Evolutionary conservation across 2,797 vertebrate species (phyloP).

Genomic region (Coranthus polyacanthus): DNA sequence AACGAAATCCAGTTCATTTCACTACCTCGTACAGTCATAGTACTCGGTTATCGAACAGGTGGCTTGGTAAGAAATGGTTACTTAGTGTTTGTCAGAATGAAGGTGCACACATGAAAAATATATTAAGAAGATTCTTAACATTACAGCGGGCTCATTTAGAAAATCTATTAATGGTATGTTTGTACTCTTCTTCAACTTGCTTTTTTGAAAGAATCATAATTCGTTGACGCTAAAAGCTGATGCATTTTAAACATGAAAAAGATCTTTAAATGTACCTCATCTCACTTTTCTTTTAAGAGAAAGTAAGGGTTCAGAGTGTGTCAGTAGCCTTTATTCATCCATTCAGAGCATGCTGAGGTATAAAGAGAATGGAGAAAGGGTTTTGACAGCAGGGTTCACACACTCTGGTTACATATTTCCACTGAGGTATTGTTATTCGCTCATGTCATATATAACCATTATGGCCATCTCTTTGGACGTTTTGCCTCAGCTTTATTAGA

Average conservation of each 20-base stretch:
- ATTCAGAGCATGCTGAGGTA: no score
- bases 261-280: no score
- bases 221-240: no score
- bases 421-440: not conserved
- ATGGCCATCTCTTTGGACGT: not conserved
- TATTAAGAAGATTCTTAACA: not conserved
- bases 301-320: not conserved
- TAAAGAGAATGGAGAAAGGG: no score
- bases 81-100: no score
- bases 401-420: not conserved
- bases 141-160: not conserved
- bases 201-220: no score
- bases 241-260: no score
- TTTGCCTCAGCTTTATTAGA: conserved; percentile 7
- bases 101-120: conserved; percentile 12
- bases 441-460: not conserved
- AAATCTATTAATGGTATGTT: not conserved
- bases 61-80: conserved; percentile 38
- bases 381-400: not conserved
- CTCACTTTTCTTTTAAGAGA: no score
- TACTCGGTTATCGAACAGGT: conserved; percentile 22
- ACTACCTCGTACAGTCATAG: conserved; percentile 54
- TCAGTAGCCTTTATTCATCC: not conserved
- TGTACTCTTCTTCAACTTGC: not conserved
- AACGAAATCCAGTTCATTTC: conserved; percentile 63